phyloP scores from a whole-genome alignment of 2,888 invertebrate species.

The Eristalinus sepulchralis region DNA sequence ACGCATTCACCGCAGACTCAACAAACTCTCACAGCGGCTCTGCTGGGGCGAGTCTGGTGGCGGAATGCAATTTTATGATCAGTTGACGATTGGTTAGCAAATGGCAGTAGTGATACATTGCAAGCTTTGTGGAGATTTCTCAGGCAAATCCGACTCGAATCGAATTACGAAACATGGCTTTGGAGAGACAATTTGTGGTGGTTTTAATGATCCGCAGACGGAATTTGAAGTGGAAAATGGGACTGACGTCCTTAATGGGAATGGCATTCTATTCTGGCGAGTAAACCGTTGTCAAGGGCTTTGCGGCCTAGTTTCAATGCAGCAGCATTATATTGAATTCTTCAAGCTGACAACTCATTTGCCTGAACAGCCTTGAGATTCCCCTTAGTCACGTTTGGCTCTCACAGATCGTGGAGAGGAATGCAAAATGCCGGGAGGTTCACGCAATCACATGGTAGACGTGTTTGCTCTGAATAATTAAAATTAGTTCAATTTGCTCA shows the following conservation, averaged over 20 bases:
- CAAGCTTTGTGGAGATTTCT: too few species aligned
- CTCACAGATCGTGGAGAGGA: too few species aligned
- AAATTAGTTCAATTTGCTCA: too few species aligned
- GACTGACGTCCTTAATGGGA: background rate
- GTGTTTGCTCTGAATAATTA: too few species aligned
- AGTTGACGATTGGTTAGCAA: conserved; percentile 40
- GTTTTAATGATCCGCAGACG: background rate
- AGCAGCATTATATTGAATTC: background rate
- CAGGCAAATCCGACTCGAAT: background rate
- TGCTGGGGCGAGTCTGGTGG: background rate
- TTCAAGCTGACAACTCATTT: too few species aligned
- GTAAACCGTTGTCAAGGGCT: background rate
- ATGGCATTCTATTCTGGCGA: background rate
- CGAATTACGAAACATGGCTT: background rate
- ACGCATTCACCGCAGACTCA: conserved; percentile 15
- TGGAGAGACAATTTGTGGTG: background rate
- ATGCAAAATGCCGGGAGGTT: too few species aligned
- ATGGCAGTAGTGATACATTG: too few species aligned
- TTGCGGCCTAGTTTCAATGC: too few species aligned
- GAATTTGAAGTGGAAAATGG: background rate
- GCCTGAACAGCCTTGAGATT: too few species aligned
- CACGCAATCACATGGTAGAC: too few species aligned
- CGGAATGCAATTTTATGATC: conserved; percentile 43
- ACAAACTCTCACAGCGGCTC: background rate
- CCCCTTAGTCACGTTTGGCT: too few species aligned